These are phyloP conservation scores for Eunapius fragilis DNA, from an alignment of 37 sponge, comb jelly and placozoan species.

Conservation along the genomic window DNA sequence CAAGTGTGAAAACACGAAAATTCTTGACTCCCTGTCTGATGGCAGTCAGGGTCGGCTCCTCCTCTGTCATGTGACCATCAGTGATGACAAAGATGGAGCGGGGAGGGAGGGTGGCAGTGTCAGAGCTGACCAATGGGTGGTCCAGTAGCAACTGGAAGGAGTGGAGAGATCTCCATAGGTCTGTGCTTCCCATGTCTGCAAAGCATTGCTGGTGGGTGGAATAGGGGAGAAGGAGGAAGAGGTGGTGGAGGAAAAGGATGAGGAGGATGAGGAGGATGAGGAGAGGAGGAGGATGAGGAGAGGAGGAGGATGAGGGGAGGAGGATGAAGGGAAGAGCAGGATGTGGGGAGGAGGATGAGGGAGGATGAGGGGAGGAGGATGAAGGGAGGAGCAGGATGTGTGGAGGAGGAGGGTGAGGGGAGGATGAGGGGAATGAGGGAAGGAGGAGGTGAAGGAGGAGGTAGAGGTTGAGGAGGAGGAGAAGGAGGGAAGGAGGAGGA, in stretches of 20 bases:
- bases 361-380: no score
- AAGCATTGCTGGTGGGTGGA: slow-evolving; percentile 28
- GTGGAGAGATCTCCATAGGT: slow-evolving; percentile 80
- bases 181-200: slow-evolving; percentile 77
- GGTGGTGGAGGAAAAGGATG: background rate
- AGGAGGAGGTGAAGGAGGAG: no score
- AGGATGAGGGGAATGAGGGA: no score
- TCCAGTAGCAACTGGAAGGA: slow-evolving; percentile 66
- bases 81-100: slow-evolving; percentile 84
- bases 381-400: no score
- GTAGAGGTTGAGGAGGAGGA: no score
- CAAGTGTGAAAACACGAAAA: slow-evolving; percentile 77
- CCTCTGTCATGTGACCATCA: slow-evolving; percentile 94
- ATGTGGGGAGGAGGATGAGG: no score
- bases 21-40: slow-evolving; percentile 40
- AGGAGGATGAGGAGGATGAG: background rate
- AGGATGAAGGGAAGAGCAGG: no score
- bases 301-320: no score
- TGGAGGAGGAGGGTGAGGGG: no score
- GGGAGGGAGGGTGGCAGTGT: slow-evolving; percentile 75
- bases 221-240: background rate
- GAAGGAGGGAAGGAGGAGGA: no score
- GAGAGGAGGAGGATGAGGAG: background rate
- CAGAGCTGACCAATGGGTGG: slow-evolving; percentile 29
- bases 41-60: slow-evolving; percentile 63